phyloP scores from a whole-genome alignment of 2,113 vertebrate species.

The Hemiscyllium ocellatum region DNA sequence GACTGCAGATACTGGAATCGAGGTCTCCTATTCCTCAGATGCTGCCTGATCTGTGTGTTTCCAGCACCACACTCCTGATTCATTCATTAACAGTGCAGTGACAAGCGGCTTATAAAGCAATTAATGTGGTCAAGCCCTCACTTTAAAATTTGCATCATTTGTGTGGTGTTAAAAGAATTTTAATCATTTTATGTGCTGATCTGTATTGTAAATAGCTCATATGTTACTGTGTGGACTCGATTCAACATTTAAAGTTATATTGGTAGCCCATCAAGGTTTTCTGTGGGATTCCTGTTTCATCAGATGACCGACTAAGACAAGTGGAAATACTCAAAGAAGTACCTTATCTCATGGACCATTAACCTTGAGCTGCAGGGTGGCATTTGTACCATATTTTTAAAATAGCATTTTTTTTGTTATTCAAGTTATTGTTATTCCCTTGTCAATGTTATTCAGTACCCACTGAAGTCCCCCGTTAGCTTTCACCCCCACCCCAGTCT shows the following conservation, averaged over 20 bases:
- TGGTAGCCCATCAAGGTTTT: not conserved
- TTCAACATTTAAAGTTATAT: too few species aligned
- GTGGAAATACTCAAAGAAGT: not conserved
- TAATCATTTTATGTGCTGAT: not conserved
- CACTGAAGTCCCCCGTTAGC: not conserved
- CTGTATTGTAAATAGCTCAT: not conserved
- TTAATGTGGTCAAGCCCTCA: not conserved
- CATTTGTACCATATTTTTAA: not conserved
- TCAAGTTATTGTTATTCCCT: not conserved
- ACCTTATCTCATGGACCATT: not conserved
- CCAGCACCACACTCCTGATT: too few species aligned
- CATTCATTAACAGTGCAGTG: not conserved
- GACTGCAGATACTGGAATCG: too few species aligned
- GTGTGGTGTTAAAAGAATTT: not conserved
- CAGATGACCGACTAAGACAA: not conserved
- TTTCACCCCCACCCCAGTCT: not conserved
- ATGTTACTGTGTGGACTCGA: not conserved
- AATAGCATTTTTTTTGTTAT: not conserved
- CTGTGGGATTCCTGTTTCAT: not conserved
- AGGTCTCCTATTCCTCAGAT: too few species aligned
- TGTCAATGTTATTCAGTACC: not conserved
- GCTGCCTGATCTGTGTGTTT: too few species aligned
- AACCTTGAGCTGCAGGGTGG: not conserved
- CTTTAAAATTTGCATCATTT: not conserved
- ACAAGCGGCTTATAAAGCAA: not conserved